phyloP scores from a whole-genome alignment of 2,113 vertebrate genomes.

The Lophura nycthemera region DNA sequence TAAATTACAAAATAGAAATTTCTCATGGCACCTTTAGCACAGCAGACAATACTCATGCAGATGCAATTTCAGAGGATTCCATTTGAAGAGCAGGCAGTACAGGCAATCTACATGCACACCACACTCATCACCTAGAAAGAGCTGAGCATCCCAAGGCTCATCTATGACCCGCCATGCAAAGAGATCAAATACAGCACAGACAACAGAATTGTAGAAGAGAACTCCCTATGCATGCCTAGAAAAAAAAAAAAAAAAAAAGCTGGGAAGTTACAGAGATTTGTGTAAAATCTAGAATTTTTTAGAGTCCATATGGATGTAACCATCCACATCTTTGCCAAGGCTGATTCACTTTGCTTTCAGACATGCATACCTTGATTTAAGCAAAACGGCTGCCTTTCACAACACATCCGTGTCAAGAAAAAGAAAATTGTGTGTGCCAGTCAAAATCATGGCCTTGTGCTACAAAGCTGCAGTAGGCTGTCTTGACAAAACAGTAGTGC shows the following conservation, averaged over 20 bases:
- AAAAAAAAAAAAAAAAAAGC: neutral
- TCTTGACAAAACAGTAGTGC: neutral
- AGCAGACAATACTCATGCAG: neutral
- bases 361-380: neutral
- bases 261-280: neutral
- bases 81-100: neutral
- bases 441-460: neutral
- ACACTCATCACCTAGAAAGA: neutral
- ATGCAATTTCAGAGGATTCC: neutral
- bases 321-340: neutral
- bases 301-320: neutral
- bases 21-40: neutral
- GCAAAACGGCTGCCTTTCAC: slow-evolving; percentile 18
- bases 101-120: neutral
- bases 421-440: neutral
- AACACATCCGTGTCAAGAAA: neutral
- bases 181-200: neutral
- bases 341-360: slow-evolving; percentile 5
- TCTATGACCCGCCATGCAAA: neutral
- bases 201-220: neutral
- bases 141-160: neutral
- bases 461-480: neutral
- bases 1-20: slow-evolving; percentile 9
- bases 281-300: neutral
- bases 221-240: neutral